These are phyloP conservation scores for Rhagium mordax DNA, from an alignment of 2,888 invertebrate genomes.

Conservation along the genomic window DNA sequence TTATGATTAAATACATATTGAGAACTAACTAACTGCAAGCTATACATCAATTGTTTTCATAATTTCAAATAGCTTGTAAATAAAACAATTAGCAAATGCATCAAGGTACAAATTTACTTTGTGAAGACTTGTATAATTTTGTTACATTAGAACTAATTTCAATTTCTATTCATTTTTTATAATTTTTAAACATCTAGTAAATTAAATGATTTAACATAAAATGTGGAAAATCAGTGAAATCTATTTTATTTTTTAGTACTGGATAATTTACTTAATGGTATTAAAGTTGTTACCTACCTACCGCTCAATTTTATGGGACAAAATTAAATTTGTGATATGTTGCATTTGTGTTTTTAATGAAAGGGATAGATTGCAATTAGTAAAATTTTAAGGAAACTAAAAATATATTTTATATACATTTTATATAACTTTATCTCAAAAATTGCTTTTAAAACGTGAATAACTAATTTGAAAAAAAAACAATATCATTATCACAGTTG, in stretches of 20 bases:
- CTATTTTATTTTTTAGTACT: no score
- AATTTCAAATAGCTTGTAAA: no score
- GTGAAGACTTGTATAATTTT: not conserved
- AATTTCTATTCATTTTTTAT: no score
- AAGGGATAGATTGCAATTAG: slow-evolving; percentile 17
- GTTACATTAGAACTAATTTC: no score
- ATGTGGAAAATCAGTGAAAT: no score
- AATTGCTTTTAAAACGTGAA: not conserved
- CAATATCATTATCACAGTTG: not conserved
- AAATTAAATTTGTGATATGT: not conserved
- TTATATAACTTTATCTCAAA: no score
- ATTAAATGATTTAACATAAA: no score
- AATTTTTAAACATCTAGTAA: no score
- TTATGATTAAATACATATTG: not conserved
- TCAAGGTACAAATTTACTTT: not conserved
- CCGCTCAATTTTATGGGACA: not conserved
- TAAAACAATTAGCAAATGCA: not conserved
- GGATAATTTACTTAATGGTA: no score
- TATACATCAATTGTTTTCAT: not conserved
- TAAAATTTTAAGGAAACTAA: slow-evolving; percentile 7
- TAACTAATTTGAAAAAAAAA: not conserved
- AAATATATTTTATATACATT: no score
- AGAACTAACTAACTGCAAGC: slow-evolving; percentile 19
- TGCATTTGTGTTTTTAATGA: not conserved
- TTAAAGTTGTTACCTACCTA: no score